Percentiles rank a stretch among this genome's conserved stretches.
phyloP scores from a whole-genome alignment of 2,797 vertebrate species.

The Ispidina picta region DNA sequence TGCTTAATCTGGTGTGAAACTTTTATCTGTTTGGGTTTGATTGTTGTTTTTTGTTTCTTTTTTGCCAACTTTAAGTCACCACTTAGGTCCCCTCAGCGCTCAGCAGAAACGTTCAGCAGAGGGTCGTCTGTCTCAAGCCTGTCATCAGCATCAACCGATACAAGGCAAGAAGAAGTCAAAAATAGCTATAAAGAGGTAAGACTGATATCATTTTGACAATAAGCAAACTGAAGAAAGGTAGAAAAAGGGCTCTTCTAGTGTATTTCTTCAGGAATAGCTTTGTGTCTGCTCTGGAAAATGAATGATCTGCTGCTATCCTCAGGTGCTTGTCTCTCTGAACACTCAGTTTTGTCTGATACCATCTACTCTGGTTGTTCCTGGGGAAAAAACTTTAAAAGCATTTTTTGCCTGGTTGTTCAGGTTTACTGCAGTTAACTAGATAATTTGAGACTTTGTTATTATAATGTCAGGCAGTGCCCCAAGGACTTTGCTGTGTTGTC shows the following conservation, averaged over 20 bases:
- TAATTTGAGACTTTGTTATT: not conserved
- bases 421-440: not conserved
- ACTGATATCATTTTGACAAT: not conserved
- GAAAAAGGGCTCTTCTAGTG: not conserved
- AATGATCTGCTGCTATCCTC: not conserved
- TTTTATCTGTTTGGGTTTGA: not conserved
- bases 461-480: not conserved
- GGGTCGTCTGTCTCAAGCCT: conserved; percentile 87
- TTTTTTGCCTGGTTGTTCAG: not conserved
- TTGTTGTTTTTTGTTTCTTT: not conserved
- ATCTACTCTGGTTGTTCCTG: not conserved
- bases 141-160: conserved; percentile 80
- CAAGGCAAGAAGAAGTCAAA: conserved; percentile 78
- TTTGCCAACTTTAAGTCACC: conserved; percentile 76
- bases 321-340: not conserved
- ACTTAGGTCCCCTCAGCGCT: conserved; percentile 77
- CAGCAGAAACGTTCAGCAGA: conserved; percentile 84
- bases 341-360: not conserved
- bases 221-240: not conserved
- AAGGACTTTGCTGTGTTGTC: not conserved
- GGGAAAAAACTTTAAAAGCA: not conserved
- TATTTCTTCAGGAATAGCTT: not conserved
- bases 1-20: not conserved
- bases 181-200: conserved; percentile 88
- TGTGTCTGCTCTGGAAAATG: not conserved